Evolutionary conservation across 92 coral and sea anemone species (phyloP), one percentile per base, ranked within the genome.

Genomic region (Pocillopora grandis): DNA sequence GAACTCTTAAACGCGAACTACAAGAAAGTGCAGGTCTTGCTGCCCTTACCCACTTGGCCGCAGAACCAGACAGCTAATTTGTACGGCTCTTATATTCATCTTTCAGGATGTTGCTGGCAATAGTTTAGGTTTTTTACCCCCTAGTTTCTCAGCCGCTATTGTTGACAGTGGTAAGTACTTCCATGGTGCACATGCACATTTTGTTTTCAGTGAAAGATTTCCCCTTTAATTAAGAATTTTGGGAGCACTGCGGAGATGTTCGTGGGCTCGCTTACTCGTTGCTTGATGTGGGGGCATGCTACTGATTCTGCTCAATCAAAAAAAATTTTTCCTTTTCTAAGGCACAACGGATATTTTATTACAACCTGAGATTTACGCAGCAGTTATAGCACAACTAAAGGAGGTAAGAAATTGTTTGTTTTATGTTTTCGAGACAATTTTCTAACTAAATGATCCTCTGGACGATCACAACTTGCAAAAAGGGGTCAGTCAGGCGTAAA

Each of bases 271-370:
- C 49, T 67, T 18, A 67, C 23, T 67, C 70, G 1, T 21, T 67
- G 12, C 15, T 67, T 2, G 5, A 67, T 12, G 33, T 31, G 9
- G 48, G 48, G 5, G 72, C 17, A 12, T 67, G 17, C n/a, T 21
- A 62, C n/a, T 1, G 17, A 17, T 62, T 16, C 66, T 16, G 21
- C 15, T 69, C 67, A 18, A 11, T 48, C 56, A 57, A 12, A 27
- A 27, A 27, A 0, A 27, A 27, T 1, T 27, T 33, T 67, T 13
- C 2, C 63, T 16, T 83, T n/a, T 16, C 23, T 19, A 66, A 95
- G 98, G 98, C 20, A 95, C 98, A 49, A 95, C 98, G 27, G 98
- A 95, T 65, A 95, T 95, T 62, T 90, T 95, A 56, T 79, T 95
- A 8, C 96, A 92, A 31, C 95, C 95, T 17, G 90, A 86, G 9